Percentiles rank a stretch among this genome's conserved stretches.
phyloP scores from a whole-genome alignment of 2,113 vertebrate genomes.

The Equus przewalskii region DNA sequence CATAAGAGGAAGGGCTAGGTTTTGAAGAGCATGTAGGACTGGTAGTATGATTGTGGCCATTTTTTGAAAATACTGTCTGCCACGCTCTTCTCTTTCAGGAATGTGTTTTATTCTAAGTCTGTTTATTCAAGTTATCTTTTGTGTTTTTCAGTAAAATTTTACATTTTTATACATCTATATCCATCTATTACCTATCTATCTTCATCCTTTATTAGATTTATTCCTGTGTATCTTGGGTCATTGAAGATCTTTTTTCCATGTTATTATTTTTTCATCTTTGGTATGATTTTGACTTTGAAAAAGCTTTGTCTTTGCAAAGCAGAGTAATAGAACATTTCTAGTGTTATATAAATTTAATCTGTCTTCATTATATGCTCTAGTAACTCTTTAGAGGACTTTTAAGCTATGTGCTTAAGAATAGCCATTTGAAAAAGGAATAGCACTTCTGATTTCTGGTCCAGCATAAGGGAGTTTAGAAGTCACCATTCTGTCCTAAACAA shows the following conservation, averaged over 20 bases:
- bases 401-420: not conserved
- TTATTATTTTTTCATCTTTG: slow-evolving; percentile 4
- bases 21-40: not conserved
- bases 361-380: not conserved
- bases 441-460: not conserved
- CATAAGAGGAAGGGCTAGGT: not conserved
- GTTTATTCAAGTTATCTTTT: not conserved
- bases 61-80: not conserved
- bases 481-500: not conserved
- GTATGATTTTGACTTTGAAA: slow-evolving; percentile 21
- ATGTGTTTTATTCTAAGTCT: not conserved
- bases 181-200: not conserved
- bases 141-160: slow-evolving; percentile 26
- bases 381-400: slow-evolving; percentile 22
- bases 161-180: not conserved
- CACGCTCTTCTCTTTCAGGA: not conserved
- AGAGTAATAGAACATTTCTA: slow-evolving; percentile 1
- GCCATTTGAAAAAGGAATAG: not conserved
- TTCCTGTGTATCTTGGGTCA: not conserved
- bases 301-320: not conserved
- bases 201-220: not conserved
- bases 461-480: not conserved
- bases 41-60: not conserved
- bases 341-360: not conserved
- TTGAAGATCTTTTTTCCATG: not conserved